Evolutionary conservation across 2,113 vertebrate species (phyloP), one percentile per base, ranked within the genome.

Genomic region (Caranx ignobilis): DNA sequence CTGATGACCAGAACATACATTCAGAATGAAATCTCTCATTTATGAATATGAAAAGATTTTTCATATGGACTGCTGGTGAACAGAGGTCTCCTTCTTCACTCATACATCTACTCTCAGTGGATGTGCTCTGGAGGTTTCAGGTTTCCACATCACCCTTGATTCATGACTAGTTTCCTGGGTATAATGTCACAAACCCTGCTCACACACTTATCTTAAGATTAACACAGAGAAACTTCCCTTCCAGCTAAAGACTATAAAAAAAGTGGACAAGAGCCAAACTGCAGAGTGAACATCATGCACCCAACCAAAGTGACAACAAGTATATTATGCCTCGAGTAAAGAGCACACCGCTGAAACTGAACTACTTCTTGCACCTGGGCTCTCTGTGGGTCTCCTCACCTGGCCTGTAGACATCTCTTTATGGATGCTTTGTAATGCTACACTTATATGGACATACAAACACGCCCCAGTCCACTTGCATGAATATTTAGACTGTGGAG

Each of bases 91-190:
- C 7, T n/a, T 12, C 4, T 37, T 39, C n/a, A n/a, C 11, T 63
- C 19, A 43, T 4, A 5, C 39, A 43, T 21, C 13, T 32, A 16
- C 13, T 26, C 48, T 52, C 47, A 68, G 19, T 37, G n/a, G 34
- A 11, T 2, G 11, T 26, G n/a, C 21, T 71, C n/a, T 11, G 15
- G n/a, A 31, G 52, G 68, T 39, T 70, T 70, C 21, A 18, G 32
- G 39, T 59, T 71, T 45, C 69, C 69, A 34, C 69, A 59, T 71
- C 39, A 32, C 37, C 11, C 12, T 52, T 35, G 18, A 21, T 13
- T 4, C 5, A 0, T 11, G 47, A 21, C 0, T 32, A 16, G 35
- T 3, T 35, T 56, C 19, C 16, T 15, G 2, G 0, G 1, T 11
- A 6, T 55, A 16, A n/a, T 19, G 34, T 60, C 45, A 45, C 15